These are phyloP conservation scores for Pollenia griseotomentosa DNA, from an alignment of 2,888 invertebrate species.

Conservation along the genomic window DNA sequence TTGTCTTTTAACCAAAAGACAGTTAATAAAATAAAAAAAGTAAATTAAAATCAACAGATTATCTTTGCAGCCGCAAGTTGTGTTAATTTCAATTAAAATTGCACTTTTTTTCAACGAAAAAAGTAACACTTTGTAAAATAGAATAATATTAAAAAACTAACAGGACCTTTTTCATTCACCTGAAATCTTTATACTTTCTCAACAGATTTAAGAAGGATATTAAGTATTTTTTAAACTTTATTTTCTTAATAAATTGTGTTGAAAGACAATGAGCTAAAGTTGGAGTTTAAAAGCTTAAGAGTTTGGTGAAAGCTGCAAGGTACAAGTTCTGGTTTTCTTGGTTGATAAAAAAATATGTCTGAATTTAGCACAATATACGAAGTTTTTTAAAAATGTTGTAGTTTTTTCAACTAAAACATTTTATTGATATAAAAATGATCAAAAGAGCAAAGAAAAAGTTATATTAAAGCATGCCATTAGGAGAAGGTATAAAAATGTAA, in stretches of 20 bases:
- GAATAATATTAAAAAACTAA: neutral
- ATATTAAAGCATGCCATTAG: too few species aligned
- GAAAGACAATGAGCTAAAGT: neutral
- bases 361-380: too few species aligned
- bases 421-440: too few species aligned
- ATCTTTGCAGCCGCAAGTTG: conserved; percentile 46
- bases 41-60: conserved; percentile 36
- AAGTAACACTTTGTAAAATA: neutral
- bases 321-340: neutral
- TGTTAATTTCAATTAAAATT: conserved; percentile 57
- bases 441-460: too few species aligned
- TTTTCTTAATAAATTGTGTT: neutral
- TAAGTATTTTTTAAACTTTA: neutral
- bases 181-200: neutral
- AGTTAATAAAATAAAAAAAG: neutral
- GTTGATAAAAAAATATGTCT: neutral
- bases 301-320: neutral
- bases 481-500: too few species aligned
- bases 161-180: neutral
- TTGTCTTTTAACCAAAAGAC: neutral
- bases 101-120: conserved; percentile 5
- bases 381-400: too few species aligned
- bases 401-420: too few species aligned
- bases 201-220: neutral
- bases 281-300: neutral